Percentiles rank a stretch among this genome's conserved stretches.
phyloP scores from a whole-genome alignment of 2,888 invertebrate genomes.

The Archaeoteleia sp. region DNA sequence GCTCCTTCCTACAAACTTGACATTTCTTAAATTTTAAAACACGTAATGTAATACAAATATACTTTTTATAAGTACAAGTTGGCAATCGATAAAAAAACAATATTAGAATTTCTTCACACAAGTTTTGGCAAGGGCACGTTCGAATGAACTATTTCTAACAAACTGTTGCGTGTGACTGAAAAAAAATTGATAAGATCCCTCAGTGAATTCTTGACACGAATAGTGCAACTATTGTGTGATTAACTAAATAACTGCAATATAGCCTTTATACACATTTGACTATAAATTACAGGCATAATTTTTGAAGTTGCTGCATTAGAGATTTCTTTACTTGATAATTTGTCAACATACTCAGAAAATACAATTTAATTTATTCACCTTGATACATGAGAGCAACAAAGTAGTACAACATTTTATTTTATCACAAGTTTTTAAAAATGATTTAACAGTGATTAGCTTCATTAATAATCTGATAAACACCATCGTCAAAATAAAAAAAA shows the following conservation, averaged over 20 bases:
- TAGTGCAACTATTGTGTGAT: neutral
- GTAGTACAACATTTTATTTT: slow-evolving; percentile 1
- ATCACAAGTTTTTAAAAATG: slow-evolving; percentile 3
- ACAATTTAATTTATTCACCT: slow-evolving; percentile 9
- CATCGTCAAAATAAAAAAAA: no score
- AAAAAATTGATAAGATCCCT: slow-evolving; percentile 2
- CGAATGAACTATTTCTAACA: slow-evolving; percentile 5
- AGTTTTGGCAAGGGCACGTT: slow-evolving; percentile 4
- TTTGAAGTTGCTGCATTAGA: neutral
- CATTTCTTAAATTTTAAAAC: no score
- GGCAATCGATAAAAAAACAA: no score
- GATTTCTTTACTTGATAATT: slow-evolving; percentile 3
- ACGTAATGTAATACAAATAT: no score
- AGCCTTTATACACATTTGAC: neutral
- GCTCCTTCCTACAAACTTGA: no score
- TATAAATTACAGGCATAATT: slow-evolving; percentile 9
- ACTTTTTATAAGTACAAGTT: no score
- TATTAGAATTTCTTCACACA: no score
- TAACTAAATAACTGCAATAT: neutral
- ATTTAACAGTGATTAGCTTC: neutral
- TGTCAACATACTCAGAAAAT: neutral
- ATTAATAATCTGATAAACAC: no score
- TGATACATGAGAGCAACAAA: slow-evolving; percentile 4
- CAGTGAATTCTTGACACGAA: neutral
- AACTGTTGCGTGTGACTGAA: slow-evolving; percentile 19